Base-by-base conservation (phyloP, 2,888 invertebrate genomes). In the Halictus ligatus region DNA sequence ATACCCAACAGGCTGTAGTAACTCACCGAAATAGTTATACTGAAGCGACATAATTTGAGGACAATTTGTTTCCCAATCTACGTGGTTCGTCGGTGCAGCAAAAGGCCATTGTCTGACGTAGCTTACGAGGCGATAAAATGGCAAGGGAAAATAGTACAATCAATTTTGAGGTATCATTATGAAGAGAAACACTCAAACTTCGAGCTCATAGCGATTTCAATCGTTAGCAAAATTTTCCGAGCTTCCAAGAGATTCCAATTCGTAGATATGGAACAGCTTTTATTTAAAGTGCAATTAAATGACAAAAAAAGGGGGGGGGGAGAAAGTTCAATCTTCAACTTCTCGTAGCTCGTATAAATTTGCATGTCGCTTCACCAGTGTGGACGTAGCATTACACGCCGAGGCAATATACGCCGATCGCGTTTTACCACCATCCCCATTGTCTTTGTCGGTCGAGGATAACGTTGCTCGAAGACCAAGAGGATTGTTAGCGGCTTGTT, bases 401-500 rank as follows among this genome's bases (percentile, higher is more conserved):
- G 21, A 3, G n/a, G n/a, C n/a, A n/a, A 54, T 54, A 54, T 54
- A 54, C 35, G n/a, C 29, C 35, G 54, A 7, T 64, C 50, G 46
- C 12, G 67, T 48, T 72, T 69, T 48, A 10, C 54, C 35, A 35
- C 12, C 74, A 48, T 75, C 58, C 25, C 64, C 74, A 69, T 74
- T 67, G 29, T 67, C 35, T 67, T 67, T 73, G 79, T 73, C 85
- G 69, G 40, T 12, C 69, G 13, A 21, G 58, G 46, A 69, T 69
- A 72, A 69, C 64, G 75, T 73, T 54, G 29, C 13, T 67, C 69
- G 64, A 40, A 60, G 67, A 75, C 83, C 75, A 48, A 83, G 64
- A 72, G 80, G 90, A 89, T 90, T 83, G 89, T 89, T 90, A 90
- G 89, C 76, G 21, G 80, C 88, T 89, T 84, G 89, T 89, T 89